Evolutionary conservation across 2,888 invertebrate genomes (phyloP).

Genomic region (Hipparchia sbordonii): DNA sequence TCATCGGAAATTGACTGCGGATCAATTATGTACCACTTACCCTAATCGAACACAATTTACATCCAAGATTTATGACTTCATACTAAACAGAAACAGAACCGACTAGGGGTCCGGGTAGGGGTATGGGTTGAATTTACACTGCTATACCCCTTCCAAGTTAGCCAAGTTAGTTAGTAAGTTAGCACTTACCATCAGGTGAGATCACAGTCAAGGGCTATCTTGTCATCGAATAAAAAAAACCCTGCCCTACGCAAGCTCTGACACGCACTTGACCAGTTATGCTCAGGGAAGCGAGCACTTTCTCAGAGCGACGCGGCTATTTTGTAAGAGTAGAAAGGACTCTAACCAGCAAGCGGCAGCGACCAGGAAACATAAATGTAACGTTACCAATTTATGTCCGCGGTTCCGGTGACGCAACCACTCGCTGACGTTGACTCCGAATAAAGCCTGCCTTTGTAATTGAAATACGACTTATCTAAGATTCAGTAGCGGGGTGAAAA

Average conservation of each 20-base stretch:
- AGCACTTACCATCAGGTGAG: no score
- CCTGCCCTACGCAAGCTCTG: no score
- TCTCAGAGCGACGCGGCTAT: constrained; percentile 34
- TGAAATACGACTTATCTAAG: constrained; percentile 16
- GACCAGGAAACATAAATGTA: constrained; percentile 38
- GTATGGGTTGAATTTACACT: no score
- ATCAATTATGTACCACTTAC: constrained; percentile 17
- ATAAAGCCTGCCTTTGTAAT: constrained; percentile 20
- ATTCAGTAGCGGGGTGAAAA: not conserved
- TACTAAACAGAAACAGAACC: no score
- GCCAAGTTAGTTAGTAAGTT: no score
- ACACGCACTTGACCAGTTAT: not conserved
- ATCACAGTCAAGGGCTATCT: no score
- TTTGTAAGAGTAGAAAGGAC: constrained; percentile 42
- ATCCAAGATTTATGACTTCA: not conserved
- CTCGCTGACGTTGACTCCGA: constrained; percentile 24
- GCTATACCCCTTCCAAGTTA: no score
- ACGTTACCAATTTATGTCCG: constrained; percentile 35
- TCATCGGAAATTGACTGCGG: constrained; percentile 2
- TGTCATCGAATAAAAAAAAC: no score
- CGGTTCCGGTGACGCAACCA: constrained; percentile 37
- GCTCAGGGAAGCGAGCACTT: constrained; percentile 18
- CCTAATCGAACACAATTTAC: constrained; percentile 5
- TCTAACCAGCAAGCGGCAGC: not conserved
- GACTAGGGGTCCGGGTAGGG: no score